A percentile compares a stretch with the other conserved stretches of the same genome.
Conservation (phyloP, 2,113 vertebrate species). For the Telmatochromis brachygnathus region DNA sequence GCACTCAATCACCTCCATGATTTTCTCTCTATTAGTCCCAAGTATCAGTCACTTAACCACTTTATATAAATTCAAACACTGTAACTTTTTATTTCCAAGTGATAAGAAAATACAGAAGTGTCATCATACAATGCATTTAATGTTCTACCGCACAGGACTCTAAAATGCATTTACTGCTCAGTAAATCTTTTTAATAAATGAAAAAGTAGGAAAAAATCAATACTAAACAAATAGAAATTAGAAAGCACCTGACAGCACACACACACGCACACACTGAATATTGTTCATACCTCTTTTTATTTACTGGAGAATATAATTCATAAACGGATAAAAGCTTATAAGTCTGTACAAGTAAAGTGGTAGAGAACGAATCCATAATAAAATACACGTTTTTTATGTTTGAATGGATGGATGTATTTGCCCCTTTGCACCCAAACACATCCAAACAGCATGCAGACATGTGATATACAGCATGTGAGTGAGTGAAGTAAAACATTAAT, state of each 20-base stretch:
- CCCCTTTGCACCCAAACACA: not conserved
- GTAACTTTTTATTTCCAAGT: conserved; percentile 13
- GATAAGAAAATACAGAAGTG: conserved; percentile 9
- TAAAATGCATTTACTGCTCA: conserved; percentile 40
- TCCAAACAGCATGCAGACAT: not conserved
- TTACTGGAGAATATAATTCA: conserved; percentile 14
- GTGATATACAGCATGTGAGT: not conserved
- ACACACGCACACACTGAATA: not conserved
- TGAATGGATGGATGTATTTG: not conserved
- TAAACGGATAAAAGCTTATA: conserved; percentile 31
- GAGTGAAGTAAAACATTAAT: not conserved
- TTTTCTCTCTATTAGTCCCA: not conserved
- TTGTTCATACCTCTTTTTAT: not conserved
- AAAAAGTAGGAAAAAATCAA: conserved; percentile 42
- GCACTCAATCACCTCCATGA: not conserved
- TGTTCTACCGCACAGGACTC: not conserved
- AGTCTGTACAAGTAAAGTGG: not conserved
- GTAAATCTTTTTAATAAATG: conserved; percentile 54
- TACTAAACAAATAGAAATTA: conserved; percentile 48
- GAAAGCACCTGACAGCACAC: not conserved
- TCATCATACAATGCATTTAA: conserved; percentile 21
- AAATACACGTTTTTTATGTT: not conserved
- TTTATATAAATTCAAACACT: not conserved
- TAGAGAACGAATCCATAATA: not conserved
- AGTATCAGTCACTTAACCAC: not conserved